phyloP scores from a whole-genome alignment of 1,140 invertebrate genomes.

The Platyura marginata region DNA sequence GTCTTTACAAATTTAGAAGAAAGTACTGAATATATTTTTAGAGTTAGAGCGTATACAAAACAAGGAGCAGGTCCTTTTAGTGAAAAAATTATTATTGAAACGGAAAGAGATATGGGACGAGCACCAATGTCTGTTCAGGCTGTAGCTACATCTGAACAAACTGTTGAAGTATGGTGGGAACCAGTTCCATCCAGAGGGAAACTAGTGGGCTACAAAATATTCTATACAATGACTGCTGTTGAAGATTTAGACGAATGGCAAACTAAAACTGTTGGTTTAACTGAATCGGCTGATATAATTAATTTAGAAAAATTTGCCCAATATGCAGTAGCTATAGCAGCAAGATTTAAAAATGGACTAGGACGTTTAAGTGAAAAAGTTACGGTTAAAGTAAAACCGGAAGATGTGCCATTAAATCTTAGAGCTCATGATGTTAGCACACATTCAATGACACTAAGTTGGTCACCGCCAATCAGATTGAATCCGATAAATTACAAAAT shows the following conservation, averaged over 20 bases:
- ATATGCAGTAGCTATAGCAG: slow-evolving; percentile 84
- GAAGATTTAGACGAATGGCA: slow-evolving; percentile 86
- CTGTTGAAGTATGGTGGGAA: slow-evolving; percentile 92
- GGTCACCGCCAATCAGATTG: slow-evolving; percentile 79
- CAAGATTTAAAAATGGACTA: slow-evolving; percentile 50
- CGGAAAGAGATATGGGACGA: slow-evolving; percentile 73
- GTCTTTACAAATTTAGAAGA: slow-evolving; percentile 88
- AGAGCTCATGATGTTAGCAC: slow-evolving; percentile 74
- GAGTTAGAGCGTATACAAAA: slow-evolving; percentile 78
- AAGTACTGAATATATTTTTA: slow-evolving; percentile 88
- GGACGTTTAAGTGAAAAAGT: slow-evolving; percentile 58
- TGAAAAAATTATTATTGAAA: slow-evolving; percentile 63
- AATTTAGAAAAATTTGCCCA: slow-evolving; percentile 80
- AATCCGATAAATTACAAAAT: slow-evolving; percentile 83
- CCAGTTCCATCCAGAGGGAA: slow-evolving; percentile 68
- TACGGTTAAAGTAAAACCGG: slow-evolving; percentile 74
- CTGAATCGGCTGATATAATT: slow-evolving; percentile 75
- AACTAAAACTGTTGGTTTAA: slow-evolving; percentile 64
- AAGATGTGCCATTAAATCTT: slow-evolving; percentile 76
- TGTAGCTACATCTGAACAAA: slow-evolving; percentile 79
- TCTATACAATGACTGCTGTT: slow-evolving; percentile 81
- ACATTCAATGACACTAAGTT: slow-evolving; percentile 78
- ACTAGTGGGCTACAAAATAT: slow-evolving; percentile 80
- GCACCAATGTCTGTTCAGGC: slow-evolving; percentile 81
- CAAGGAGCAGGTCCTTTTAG: slow-evolving; percentile 81